Evolutionary conservation across 2,888 invertebrate species (phyloP).

Genomic region (Drosophila paramelanica): DNA sequence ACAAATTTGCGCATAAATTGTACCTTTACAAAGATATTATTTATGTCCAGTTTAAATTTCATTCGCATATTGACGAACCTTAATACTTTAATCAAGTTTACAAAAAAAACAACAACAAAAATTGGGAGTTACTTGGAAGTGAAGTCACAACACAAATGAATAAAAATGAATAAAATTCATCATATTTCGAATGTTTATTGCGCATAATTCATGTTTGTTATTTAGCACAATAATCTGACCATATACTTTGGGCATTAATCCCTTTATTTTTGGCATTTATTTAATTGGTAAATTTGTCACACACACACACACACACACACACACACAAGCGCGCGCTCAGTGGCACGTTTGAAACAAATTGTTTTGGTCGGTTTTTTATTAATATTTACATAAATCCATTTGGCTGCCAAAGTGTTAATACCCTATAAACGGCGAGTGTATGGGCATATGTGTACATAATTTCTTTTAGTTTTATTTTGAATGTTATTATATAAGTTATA

Average conservation of each 20-base stretch:
- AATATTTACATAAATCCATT: slow-evolving; percentile 68
- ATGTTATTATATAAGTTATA: too few relatives aligned
- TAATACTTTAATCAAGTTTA: slow-evolving; percentile 26
- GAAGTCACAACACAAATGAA: not conserved
- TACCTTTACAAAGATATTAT: not conserved
- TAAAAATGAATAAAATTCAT: slow-evolving; percentile 16
- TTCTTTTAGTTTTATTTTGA: not conserved
- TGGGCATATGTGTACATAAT: not conserved
- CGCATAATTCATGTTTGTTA: slow-evolving; percentile 38
- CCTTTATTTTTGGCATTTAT: slow-evolving; percentile 70
- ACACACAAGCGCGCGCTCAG: slow-evolving; percentile 3
- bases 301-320: slow-evolving; percentile 27
- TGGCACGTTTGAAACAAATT: slow-evolving; percentile 45
- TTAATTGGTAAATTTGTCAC: slow-evolving; percentile 73
- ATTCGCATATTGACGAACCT: slow-evolving; percentile 11
- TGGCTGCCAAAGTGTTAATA: slow-evolving; percentile 41
- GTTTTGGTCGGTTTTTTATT: slow-evolving; percentile 41
- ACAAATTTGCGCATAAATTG: not conserved
- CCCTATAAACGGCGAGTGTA: slow-evolving; percentile 5
- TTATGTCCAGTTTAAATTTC: not conserved
- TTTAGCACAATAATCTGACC: slow-evolving; percentile 42
- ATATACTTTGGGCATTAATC: slow-evolving; percentile 57
- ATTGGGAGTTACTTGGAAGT: slow-evolving; percentile 17
- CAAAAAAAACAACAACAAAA: not conserved
- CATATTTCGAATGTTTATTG: slow-evolving; percentile 41